Evolutionary conservation across 2,888 invertebrate genomes (phyloP).

Genomic region (Agrypnus murinus): DNA sequence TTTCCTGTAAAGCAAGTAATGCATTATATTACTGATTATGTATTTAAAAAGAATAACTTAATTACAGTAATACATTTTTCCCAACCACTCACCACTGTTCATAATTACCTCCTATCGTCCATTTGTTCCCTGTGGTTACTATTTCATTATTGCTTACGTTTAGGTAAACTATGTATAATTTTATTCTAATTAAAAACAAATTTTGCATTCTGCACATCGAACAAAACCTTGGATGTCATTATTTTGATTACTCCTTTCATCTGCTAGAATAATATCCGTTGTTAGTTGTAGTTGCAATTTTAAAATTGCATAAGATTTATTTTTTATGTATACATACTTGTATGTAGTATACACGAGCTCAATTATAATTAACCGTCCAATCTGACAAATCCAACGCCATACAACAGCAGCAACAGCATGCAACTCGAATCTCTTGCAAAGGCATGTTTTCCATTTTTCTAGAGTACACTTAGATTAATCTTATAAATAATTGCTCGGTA

Average conservation of each 20-base stretch:
- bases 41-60: too few relatives aligned
- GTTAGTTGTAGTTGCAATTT: constrained; percentile 10
- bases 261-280: not conserved
- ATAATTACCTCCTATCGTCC: too few relatives aligned
- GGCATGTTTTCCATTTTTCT: constrained; percentile 22
- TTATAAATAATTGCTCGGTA: constrained; percentile 26
- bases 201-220: too few relatives aligned
- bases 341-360: constrained; percentile 17
- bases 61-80: too few relatives aligned
- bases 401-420: not conserved
- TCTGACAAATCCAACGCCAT: constrained; percentile 19
- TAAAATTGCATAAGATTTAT: constrained; percentile 10
- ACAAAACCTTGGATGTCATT: not conserved
- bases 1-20: too few relatives aligned
- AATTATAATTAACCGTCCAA: constrained; percentile 29
- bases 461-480: constrained; percentile 17
- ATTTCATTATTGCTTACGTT: too few relatives aligned
- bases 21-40: too few relatives aligned
- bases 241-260: constrained; percentile 19
- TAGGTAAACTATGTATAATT: too few relatives aligned
- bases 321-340: not conserved
- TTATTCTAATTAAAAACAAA: too few relatives aligned
- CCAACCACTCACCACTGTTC: too few relatives aligned
- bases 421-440: constrained; percentile 4
- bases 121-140: too few relatives aligned